Conservation (phyloP, 1,140 invertebrate species). For the Ceratosolen solmsi region DNA sequence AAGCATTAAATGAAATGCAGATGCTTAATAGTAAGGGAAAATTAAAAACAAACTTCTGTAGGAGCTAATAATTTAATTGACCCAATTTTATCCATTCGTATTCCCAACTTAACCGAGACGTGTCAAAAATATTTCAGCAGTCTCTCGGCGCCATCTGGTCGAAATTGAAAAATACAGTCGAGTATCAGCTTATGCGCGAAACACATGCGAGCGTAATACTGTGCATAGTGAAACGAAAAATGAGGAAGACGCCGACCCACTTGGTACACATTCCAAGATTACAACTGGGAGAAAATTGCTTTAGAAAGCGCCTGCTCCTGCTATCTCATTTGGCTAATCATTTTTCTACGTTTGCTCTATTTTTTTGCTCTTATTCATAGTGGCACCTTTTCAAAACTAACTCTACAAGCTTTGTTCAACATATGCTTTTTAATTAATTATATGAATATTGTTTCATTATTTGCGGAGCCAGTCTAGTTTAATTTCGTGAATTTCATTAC, state of each 20-base stretch:
- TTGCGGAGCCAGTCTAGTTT: not conserved
- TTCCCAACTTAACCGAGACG: not conserved
- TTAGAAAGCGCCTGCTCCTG: not conserved
- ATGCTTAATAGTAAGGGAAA: no score
- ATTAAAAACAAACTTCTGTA: not conserved
- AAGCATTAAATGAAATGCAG: no score
- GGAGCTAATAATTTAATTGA: constrained; percentile 37
- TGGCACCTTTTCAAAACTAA: not conserved
- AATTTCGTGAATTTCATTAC: no score
- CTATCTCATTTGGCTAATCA: not conserved
- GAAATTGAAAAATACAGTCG: not conserved
- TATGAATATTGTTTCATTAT: not conserved
- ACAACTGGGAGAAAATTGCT: not conserved
- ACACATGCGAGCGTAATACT: not conserved
- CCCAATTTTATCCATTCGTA: not conserved
- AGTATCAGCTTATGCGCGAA: not conserved
- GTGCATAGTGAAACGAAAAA: not conserved
- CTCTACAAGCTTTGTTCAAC: no score
- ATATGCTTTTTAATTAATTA: constrained; percentile 28
- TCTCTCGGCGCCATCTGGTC: not conserved
- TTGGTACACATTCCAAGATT: not conserved
- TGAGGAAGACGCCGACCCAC: not conserved
- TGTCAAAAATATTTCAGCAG: constrained; percentile 14
- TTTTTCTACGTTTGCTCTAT: not conserved
- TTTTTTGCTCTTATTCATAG: not conserved